Evolutionary conservation across 2,797 vertebrate genomes (phyloP), one percentile per base, ranked within the genome.

Genomic region (Apogon hyalosoma): DNA sequence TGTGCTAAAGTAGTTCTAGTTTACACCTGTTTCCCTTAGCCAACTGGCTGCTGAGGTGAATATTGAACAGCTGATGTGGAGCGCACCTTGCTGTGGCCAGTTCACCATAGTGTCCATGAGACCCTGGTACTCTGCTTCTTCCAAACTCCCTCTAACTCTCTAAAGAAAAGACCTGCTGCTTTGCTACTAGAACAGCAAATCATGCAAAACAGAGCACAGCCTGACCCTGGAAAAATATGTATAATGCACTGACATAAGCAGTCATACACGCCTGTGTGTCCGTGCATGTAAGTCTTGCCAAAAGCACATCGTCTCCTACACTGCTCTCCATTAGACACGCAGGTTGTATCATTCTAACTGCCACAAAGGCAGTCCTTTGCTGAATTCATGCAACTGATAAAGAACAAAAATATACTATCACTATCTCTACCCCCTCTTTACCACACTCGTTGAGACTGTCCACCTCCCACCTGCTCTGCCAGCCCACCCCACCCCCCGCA

Each of bases 51-150:
- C 73, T 39, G 6, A 70, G 62, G 49, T 60, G 50, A 79, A 62
- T 79, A 46, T 71, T 57, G 54, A 77, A 72, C 53, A 76, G 77
- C 77, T 69, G 70, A 80, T 69, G 36, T 61, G 33, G 47, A 49
- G 38, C 69, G 69, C 69, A 69, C 72, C 75, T 80, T 63, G 52
- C 75, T 58, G 45, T 55, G 63, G 75, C 86, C 79, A n/a, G 68
- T 87, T 87, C 73, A 87, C 88, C 91, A 12, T 12, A 8, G 45
- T 69, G 71, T 86, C 88, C 88, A 79, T 80, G 80, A 83, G 88
- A 89, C 68, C 90, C 91, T 64, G 42, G 52, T 51, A 72, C 75
- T 82, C 67, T 45, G 60, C 58, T 82, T 46, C 42, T 68, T 85
- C 73, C 79, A 84, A 78, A 83, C 67, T 65, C 68, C 24, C 6